These are phyloP conservation scores for Pampus argenteus DNA, from an alignment of 2,797 vertebrate genomes.

Conservation along the genomic window DNA sequence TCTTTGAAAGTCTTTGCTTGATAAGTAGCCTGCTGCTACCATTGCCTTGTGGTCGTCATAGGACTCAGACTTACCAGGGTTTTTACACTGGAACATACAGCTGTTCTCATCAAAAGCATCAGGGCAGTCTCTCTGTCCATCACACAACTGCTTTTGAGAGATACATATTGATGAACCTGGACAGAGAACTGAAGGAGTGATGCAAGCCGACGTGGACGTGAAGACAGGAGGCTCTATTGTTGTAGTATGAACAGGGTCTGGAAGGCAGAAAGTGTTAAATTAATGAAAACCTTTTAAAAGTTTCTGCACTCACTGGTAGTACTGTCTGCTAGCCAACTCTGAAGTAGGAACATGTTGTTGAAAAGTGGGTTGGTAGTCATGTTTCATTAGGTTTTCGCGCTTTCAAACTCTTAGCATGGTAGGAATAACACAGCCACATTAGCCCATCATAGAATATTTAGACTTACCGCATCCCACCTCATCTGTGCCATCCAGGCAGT, in stretches of 20 bases:
- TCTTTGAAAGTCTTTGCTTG: background rate
- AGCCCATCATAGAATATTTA: background rate
- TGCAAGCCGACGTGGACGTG: slow-evolving; percentile 58
- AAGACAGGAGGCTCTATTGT: slow-evolving; percentile 7
- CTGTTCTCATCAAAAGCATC: slow-evolving; percentile 87
- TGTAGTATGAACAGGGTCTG: slow-evolving; percentile 33
- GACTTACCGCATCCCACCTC: slow-evolving; percentile 87
- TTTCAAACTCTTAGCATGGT: too few species aligned
- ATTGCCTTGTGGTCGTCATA: background rate
- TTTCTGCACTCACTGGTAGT: background rate
- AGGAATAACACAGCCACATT: background rate
- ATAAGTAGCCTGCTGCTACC: background rate
- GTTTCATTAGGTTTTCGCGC: background rate
- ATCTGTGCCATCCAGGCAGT: slow-evolving; percentile 87
- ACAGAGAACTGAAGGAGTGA: slow-evolving; percentile 80
- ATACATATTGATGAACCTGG: slow-evolving; percentile 81
- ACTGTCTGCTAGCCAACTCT: too few species aligned
- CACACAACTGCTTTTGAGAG: slow-evolving; percentile 82
- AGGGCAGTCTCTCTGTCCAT: slow-evolving; percentile 84
- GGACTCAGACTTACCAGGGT: slow-evolving; percentile 63
- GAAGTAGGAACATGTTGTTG: background rate
- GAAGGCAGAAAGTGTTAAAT: background rate
- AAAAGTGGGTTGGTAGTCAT: background rate
- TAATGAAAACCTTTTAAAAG: background rate
- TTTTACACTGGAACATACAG: slow-evolving; percentile 69